Conservation (phyloP, 1,140 invertebrate species). For the Tetragonula clypearis region DNA sequence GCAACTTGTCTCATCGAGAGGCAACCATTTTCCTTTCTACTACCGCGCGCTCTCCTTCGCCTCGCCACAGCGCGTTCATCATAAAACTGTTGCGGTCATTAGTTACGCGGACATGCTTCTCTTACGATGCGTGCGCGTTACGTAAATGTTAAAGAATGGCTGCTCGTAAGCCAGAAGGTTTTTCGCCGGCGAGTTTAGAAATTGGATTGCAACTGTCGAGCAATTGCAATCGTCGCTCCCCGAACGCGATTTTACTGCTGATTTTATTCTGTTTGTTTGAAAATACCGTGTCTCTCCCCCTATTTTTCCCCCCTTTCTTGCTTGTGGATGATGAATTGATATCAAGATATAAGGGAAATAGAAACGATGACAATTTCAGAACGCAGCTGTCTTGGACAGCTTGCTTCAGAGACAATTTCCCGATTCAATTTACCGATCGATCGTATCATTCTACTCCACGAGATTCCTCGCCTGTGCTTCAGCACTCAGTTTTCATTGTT, state of each 20-base stretch:
- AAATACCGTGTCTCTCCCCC: background rate
- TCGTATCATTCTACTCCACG: no score
- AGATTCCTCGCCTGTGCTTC: no score
- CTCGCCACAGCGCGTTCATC: constrained; percentile 18
- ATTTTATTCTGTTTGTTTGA: background rate
- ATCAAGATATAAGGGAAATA: no score
- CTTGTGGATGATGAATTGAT: no score
- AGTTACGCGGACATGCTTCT: constrained; percentile 11
- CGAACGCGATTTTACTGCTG: background rate
- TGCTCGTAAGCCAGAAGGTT: constrained; percentile 16
- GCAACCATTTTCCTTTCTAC: constrained; percentile 26
- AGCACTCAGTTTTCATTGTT: no score
- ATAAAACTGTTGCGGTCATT: constrained; percentile 34
- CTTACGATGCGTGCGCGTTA: constrained; percentile 31
- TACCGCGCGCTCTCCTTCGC: no score
- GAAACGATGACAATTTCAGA: no score
- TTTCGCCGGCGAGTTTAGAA: background rate
- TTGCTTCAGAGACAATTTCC: no score
- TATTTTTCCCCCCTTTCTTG: background rate
- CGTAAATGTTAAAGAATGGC: constrained; percentile 29
- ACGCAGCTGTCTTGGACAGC: no score
- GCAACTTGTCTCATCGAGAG: constrained; percentile 24
- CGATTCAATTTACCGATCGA: no score
- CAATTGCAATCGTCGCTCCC: background rate
- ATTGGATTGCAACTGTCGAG: background rate